Evolutionary conservation across 2,888 invertebrate genomes (phyloP), one percentile per base, ranked within the genome.

Genomic region (Tipula unca): DNA sequence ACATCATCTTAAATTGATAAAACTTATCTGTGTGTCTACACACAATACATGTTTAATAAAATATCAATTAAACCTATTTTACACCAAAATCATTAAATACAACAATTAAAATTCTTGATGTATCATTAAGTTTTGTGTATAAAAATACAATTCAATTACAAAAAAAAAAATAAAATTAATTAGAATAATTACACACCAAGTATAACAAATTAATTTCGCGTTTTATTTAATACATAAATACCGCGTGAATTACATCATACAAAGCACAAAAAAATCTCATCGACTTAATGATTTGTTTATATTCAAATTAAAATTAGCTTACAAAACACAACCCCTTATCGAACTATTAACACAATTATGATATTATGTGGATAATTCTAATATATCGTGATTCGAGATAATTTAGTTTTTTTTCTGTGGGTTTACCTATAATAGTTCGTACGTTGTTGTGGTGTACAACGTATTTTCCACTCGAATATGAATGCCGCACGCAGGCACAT

Each of bases 201-300:
- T 69, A 69, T 69, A 69, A 69, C 69, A 69, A 69, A 69, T 25
- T 69, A 69, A 69, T 69, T 69, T 69, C 69, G 69, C 69, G 69
- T 69, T 69, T 69, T 25, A 69, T 13, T 39, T 39, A 39, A 32
- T 39, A 54, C 48, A 54, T 6, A 32, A 32, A 17, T 54, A 17
- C 3, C 48, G 48, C 48, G 48, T 69, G 69, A 69, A 25, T 25
- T 69, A 69, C 6, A 25, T 25, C 69, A 25, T 69, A 10, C 10
- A 10, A 17, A n/a, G 1, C 3, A 10, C 3, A 25, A 69, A 20
- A 25, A 48, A 69, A 69, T 69, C 69, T 69, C 69, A 25, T 69
- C 69, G 69, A 25, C 69, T 25, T 69, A 69, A 69, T 69, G 69
- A 69, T 69, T 69, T 69, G 69, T 69, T 69, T 69, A 69, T 69